phyloP scores from a whole-genome alignment of 1,140 invertebrate species.

The Calephelis virginiensis region DNA sequence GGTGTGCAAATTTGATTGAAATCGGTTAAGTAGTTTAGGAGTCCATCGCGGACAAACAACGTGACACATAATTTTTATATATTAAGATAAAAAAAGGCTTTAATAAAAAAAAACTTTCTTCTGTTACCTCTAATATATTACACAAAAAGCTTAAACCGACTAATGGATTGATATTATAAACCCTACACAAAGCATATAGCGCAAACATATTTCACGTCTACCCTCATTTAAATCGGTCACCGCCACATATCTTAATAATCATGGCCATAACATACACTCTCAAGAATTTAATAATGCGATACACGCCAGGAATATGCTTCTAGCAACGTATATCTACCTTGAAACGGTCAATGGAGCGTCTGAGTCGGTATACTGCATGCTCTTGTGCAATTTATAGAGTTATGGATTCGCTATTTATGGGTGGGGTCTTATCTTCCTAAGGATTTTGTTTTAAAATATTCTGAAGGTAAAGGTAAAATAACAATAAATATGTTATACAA shows the following conservation, averaged over 20 bases:
- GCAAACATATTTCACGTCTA: conserved; percentile 1
- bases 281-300: conserved; percentile 13
- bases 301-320: neutral
- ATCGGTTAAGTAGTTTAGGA: too few relatives aligned
- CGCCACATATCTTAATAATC: conserved; percentile 6
- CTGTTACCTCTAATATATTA: too few relatives aligned
- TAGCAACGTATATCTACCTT: conserved; percentile 1
- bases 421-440: neutral
- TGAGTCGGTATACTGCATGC: conserved; percentile 20
- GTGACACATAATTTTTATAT: too few relatives aligned
- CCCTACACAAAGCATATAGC: neutral
- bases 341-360: conserved; percentile 15
- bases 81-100: too few relatives aligned
- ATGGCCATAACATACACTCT: neutral
- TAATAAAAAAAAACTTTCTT: too few relatives aligned
- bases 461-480: neutral
- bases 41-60: too few relatives aligned
- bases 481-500: neutral
- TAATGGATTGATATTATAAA: neutral
- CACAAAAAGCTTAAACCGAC: too few relatives aligned
- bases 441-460: neutral
- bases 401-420: conserved; percentile 14
- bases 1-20: too few relatives aligned
- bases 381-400: conserved; percentile 17
- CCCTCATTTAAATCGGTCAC: conserved; percentile 12